Percentiles rank a stretch among this genome's conserved stretches.
These are phyloP conservation scores for Cynaeus angustus DNA, from an alignment of 2,888 invertebrate species.

Conservation along the genomic window DNA sequence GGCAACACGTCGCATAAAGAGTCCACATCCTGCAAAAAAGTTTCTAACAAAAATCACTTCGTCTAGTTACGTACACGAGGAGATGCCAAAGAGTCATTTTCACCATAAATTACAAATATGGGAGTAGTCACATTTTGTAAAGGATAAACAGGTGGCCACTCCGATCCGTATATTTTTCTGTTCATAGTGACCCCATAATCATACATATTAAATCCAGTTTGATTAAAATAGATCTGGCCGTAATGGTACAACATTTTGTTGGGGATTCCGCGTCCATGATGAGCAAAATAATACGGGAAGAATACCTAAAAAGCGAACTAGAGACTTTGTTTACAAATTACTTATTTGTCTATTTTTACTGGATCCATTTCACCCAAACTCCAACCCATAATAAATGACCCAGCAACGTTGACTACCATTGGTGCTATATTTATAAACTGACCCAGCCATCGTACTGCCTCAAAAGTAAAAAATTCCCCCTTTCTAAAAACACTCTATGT, in stretches of 20 bases:
- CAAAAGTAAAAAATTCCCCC: constrained; percentile 5
- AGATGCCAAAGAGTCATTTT: background rate
- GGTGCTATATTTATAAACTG: background rate
- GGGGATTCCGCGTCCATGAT: constrained; percentile 1
- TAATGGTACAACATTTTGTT: constrained; percentile 18
- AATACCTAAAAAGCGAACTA: background rate
- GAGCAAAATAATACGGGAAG: background rate
- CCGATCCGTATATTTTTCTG: background rate
- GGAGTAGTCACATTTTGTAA: background rate
- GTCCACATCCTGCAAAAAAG: background rate
- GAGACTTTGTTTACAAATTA: too few species aligned
- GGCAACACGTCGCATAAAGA: background rate
- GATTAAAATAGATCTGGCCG: constrained; percentile 9
- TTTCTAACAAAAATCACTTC: background rate
- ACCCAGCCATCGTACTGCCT: background rate
- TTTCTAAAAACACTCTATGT: constrained; percentile 4
- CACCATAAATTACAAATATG: constrained; percentile 6
- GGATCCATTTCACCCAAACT: constrained; percentile 16
- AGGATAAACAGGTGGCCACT: background rate
- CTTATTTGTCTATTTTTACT: background rate
- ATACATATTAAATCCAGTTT: constrained; percentile 3
- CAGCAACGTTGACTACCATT: background rate
- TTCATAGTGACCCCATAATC: constrained; percentile 4
- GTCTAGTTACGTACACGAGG: constrained; percentile 1
- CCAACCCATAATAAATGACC: constrained; percentile 1